Evolutionary conservation across 2,113 vertebrate species (phyloP), one percentile per base, ranked within the genome.

Genomic region (Gnathonemus echidnorhynchus): DNA sequence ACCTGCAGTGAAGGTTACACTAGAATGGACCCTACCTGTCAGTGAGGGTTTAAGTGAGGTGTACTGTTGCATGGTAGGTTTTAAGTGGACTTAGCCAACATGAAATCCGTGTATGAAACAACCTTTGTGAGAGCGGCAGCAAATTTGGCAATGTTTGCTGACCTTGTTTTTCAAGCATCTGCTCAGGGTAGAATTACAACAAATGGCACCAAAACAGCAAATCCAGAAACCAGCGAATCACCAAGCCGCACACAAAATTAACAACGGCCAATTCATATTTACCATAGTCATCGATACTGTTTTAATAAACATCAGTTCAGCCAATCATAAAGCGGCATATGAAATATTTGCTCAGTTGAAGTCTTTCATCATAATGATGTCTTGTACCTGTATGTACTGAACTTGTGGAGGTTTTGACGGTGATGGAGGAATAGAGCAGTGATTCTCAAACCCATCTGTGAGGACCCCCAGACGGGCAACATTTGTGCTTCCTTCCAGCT

Each of bases 51-150:
- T 92, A 92, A 93, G 93, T 92, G 91, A 90, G 90, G 90, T 87
- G 87, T 92, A 92, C 89, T 92, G 92, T 86, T 83, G 91, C 92
- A 46, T 77, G 90, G 91, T 91, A 56, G 91, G 91, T 90, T 92
- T 93, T 93, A 93, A 93, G 91, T 92, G 92, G 92, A 92, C 92
- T 93, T 92, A 92, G 90, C 89, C 89, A 90, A 91, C 90, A 92
- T 93, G 92, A 92, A 93, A 93, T 92, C 91, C 91, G 89, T 91
- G 91, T 92, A 91, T 91, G 91, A 92, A 92, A 92, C 91, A 91
- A 77, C 91, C 91, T 91, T 91, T 92, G 89, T 90, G 91, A 91
- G 92, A 86, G 86, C 85, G 89, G 77, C 88, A 52, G 89, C 89
- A 92, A 93, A 93, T 93, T 92, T 87, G 90, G 91, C 52, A 90